Percentiles rank a stretch among this genome's conserved stretches.
phyloP scores from a whole-genome alignment of 2,888 invertebrate species.

The Tinea pellionella region DNA sequence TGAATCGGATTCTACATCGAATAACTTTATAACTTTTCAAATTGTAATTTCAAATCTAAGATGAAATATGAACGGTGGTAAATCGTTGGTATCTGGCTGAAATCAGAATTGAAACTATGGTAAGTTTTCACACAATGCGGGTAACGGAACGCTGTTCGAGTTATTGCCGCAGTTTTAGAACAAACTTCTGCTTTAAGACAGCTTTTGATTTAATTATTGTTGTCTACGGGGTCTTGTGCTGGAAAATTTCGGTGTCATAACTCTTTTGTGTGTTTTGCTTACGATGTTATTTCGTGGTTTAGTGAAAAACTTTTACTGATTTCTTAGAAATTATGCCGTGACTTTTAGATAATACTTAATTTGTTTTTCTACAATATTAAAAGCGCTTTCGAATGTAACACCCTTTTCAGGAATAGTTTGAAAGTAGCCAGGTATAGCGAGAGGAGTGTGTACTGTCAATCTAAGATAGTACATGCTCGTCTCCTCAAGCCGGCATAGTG shows the following conservation, averaged over 20 bases:
- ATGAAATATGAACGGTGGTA: conserved; percentile 12
- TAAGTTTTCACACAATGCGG: conserved; percentile 21
- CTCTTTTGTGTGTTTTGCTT: not conserved
- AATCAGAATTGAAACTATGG: conserved; percentile 18
- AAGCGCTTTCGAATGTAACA: too few species aligned
- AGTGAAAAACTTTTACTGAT: conserved; percentile 5
- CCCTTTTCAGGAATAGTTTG: too few species aligned
- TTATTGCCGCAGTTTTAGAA: conserved; percentile 19
- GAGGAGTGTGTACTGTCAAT: too few species aligned
- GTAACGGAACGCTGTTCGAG: conserved; percentile 15
- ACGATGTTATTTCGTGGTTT: not conserved
- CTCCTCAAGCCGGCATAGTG: too few species aligned
- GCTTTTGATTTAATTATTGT: conserved; percentile 11
- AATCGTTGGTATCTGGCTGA: conserved; percentile 10
- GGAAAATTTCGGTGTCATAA: not conserved
- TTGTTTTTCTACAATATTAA: too few species aligned
- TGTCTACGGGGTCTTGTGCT: not conserved
- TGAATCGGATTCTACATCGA: not conserved
- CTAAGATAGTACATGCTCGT: too few species aligned
- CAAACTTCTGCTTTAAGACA: conserved; percentile 6
- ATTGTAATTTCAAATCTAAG: conserved; percentile 13
- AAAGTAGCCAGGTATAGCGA: too few species aligned
- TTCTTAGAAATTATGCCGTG: not conserved
- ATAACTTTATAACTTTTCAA: conserved; percentile 12
- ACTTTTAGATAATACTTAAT: too few species aligned